Evolutionary conservation across 2,113 vertebrate species (phyloP), one percentile per base, ranked within the genome.

Genomic region (Pelmatolapia mariae): DNA sequence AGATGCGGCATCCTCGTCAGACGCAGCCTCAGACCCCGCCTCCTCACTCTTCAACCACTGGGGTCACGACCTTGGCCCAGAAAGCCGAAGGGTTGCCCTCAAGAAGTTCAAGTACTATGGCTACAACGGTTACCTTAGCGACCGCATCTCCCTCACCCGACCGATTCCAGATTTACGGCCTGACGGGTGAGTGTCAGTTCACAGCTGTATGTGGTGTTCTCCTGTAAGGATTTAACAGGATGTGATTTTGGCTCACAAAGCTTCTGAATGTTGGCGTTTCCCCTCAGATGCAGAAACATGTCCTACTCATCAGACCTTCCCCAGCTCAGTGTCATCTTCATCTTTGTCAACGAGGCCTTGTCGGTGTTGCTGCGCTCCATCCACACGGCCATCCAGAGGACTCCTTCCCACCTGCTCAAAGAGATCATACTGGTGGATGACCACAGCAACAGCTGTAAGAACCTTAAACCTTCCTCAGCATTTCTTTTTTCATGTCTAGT

Each of bases 341-440:
- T 99, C 86, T 99, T 99, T 1, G 98, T 99, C 12, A 99, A 99
- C 0, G 98, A 99, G 94, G 98, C 98, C 0, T 96, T 99, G 22
- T 99, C 98, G 0, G 98, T 99, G 92, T 95, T 99, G 89, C 96
- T 99, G 88, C 97, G 98, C 63, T 99, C 98, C 81, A 95, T 99
- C 92, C 98, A 96, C 94, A 99, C 98, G 0, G 98, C 97, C 83
- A 97, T 99, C 5, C 93, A 97, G 87, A 97, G 97, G 90, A 99
- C 98, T 0, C 98, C 98, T 0, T 29, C 96, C 0, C 97, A 98
- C 66, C 97, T 99, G 59, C 98, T 99, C 87, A 98, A 98, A 92
- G 98, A 99, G 94, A 98, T 99, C 94, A 95, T 99, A 82, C 95
- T 99, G 54, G 98, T 99, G 38, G 98, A 99, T 2, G 98, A 99